phyloP scores from a whole-genome alignment of 2,888 invertebrate genomes.

The Ormia ochracea region DNA sequence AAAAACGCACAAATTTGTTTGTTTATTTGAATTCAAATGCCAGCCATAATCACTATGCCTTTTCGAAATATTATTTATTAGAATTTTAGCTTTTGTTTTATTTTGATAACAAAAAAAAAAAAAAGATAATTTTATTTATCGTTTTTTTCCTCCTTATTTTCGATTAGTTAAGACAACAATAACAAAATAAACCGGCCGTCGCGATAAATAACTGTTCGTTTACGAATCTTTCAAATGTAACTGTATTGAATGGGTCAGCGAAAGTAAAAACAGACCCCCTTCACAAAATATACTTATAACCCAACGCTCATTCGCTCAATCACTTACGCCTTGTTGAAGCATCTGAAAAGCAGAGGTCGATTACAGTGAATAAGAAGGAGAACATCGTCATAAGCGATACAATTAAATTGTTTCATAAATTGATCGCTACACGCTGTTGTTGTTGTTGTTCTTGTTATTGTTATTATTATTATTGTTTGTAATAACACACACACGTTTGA shows the following conservation, averaged over 20 bases:
- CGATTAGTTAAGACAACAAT: background rate
- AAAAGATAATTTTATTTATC: background rate
- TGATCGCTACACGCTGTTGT: constrained; percentile 4
- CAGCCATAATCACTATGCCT: background rate
- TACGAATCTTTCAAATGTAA: constrained; percentile 35
- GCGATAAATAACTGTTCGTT: constrained; percentile 36
- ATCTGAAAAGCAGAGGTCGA: background rate
- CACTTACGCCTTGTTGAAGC: background rate
- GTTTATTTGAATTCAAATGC: background rate
- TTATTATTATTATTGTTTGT: no score
- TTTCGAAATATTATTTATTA: constrained; percentile 7
- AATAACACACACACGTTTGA: no score
- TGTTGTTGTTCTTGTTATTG: background rate
- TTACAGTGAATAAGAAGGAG: background rate
- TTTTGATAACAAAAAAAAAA: no score
- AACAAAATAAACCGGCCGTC: constrained; percentile 14
- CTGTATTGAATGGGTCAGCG: constrained; percentile 40
- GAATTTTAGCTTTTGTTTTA: background rate
- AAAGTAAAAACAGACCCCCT: constrained; percentile 33
- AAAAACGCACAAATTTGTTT: background rate
- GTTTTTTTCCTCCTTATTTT: background rate
- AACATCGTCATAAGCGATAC: constrained; percentile 11
- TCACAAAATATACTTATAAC: background rate
- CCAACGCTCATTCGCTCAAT: background rate
- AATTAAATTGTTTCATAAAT: constrained; percentile 41